These are phyloP conservation scores for Metellina segmentata DNA, from an alignment of 2,888 invertebrate genomes.

Conservation along the genomic window DNA sequence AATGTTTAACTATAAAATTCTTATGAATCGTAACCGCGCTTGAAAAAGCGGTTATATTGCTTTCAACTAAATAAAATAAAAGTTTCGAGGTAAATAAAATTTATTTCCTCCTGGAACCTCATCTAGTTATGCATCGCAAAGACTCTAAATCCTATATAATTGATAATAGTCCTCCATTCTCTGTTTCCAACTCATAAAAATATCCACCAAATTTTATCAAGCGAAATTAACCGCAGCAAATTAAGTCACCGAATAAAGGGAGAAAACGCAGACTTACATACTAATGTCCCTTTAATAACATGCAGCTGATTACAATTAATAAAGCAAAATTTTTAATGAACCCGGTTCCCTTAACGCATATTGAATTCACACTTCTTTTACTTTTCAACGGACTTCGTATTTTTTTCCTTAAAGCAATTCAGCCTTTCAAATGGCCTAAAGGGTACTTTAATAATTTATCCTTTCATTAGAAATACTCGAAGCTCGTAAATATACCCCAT, in stretches of 20 bases:
- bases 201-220: background rate
- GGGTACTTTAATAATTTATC: slow-evolving; percentile 1
- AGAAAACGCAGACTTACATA: background rate
- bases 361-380: background rate
- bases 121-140: too few relatives aligned
- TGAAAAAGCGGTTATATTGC: too few relatives aligned
- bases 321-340: background rate
- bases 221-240: background rate
- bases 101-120: too few relatives aligned
- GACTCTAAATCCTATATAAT: too few relatives aligned
- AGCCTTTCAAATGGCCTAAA: background rate
- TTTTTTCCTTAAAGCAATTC: background rate
- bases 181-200: too few relatives aligned
- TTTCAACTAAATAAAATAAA: too few relatives aligned
- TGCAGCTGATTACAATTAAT: background rate
- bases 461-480: background rate
- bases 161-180: too few relatives aligned
- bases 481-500: background rate
- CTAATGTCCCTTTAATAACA: background rate
- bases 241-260: background rate
- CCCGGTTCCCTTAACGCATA: background rate
- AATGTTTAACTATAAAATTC: too few relatives aligned
- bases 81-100: too few relatives aligned
- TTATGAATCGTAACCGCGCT: too few relatives aligned
- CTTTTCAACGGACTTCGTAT: background rate